Evolutionary conservation across 1,140 invertebrate species (phyloP).

Genomic region (Drosophila equinoxialis): DNA sequence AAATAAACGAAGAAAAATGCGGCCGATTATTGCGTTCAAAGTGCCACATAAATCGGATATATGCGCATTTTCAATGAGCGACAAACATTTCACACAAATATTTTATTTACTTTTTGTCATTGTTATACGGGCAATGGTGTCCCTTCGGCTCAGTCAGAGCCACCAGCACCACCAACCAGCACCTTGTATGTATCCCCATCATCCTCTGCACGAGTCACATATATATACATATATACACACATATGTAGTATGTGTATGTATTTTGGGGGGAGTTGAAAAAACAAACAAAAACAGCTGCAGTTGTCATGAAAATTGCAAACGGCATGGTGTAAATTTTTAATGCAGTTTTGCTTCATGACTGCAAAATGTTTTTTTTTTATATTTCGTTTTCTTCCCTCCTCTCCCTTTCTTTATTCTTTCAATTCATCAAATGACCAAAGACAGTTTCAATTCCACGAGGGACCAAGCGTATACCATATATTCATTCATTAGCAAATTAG

Average conservation of each 20-base stretch:
- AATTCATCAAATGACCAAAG: constrained; percentile 51
- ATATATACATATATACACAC: too few species aligned
- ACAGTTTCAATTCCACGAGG: constrained; percentile 26
- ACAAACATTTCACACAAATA: constrained; percentile 51
- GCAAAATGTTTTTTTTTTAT: not conserved
- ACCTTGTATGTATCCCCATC: not conserved
- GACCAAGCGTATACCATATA: constrained; percentile 5
- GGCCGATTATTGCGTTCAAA: constrained; percentile 54
- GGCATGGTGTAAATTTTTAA: constrained; percentile 62
- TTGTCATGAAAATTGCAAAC: constrained; percentile 50
- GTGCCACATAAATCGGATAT: constrained; percentile 60
- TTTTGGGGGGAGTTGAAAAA: not conserved
- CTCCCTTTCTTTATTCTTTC: constrained; percentile 21
- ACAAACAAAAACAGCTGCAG: constrained; percentile 42
- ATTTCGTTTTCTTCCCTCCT: not conserved
- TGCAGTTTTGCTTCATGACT: constrained; percentile 20
- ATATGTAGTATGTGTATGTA: too few species aligned
- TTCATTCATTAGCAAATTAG: constrained; percentile 72
- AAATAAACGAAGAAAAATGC: constrained; percentile 32
- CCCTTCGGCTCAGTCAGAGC: too few species aligned
- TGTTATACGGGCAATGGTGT: constrained; percentile 15
- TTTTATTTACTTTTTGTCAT: constrained; percentile 42
- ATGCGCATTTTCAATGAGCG: constrained; percentile 60
- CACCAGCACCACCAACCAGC: too few species aligned
- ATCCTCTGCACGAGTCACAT: not conserved